Evolutionary conservation across 2,888 invertebrate species (phyloP).

Genomic region (Drosophila pseudotakahashii): DNA sequence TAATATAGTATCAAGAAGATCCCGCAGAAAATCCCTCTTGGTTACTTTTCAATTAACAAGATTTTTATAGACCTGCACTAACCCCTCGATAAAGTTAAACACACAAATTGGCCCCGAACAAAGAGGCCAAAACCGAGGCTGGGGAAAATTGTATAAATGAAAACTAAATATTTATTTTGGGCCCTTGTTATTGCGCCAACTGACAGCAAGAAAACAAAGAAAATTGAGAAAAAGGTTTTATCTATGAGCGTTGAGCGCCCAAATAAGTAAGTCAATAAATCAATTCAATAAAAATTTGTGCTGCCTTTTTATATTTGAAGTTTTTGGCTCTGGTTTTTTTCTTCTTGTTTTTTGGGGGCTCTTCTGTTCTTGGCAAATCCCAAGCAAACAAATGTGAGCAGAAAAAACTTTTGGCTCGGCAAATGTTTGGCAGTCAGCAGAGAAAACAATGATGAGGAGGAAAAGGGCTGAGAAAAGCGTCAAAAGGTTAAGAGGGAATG

Average conservation of each 20-base stretch:
- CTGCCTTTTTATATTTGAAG: constrained; percentile 59
- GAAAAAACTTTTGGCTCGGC: constrained; percentile 35
- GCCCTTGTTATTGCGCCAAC: constrained; percentile 60
- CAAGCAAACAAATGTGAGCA: constrained; percentile 66
- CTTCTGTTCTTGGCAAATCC: constrained; percentile 57
- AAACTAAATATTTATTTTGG: constrained; percentile 76
- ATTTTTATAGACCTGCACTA: constrained; percentile 35
- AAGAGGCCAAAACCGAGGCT: constrained; percentile 18
- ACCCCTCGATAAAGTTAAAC: constrained; percentile 59
- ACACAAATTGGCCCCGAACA: constrained; percentile 47
- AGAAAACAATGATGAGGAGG: constrained; percentile 44
- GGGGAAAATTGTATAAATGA: constrained; percentile 68
- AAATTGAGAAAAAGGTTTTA: constrained; percentile 46
- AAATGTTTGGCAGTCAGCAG: constrained; percentile 56
- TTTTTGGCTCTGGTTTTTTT: constrained; percentile 41
- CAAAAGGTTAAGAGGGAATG: constrained; percentile 51
- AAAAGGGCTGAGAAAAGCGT: constrained; percentile 10
- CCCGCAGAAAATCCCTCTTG: background rate
- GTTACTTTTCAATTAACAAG: constrained; percentile 36
- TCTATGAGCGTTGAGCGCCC: constrained; percentile 67
- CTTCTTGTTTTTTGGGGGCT: constrained; percentile 26
- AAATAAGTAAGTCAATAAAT: constrained; percentile 79
- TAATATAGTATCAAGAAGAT: background rate
- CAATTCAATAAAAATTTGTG: constrained; percentile 76
- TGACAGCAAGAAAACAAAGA: constrained; percentile 51